These are phyloP conservation scores for Terebella lapidaria DNA, from an alignment of 2,888 invertebrate genomes.

Conservation along the genomic window DNA sequence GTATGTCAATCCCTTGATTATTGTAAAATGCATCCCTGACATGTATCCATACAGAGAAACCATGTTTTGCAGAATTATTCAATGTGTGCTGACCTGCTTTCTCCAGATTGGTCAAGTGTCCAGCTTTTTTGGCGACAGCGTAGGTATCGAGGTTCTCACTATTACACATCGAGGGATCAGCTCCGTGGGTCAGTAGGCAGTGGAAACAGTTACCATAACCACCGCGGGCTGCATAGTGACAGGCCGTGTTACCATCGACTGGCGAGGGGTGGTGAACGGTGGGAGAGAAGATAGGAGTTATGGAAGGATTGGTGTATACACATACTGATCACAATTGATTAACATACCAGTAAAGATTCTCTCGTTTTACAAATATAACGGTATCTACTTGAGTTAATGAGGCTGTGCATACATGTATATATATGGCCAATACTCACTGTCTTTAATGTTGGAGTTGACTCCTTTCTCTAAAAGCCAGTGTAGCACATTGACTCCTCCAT, in stretches of 20 bases:
- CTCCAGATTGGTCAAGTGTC: conserved; percentile 44
- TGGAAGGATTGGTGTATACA: no score
- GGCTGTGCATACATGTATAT: neutral
- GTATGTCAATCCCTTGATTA: no score
- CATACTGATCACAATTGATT: no score
- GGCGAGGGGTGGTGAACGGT: neutral
- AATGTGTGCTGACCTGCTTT: conserved; percentile 41
- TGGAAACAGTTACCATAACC: conserved; percentile 47
- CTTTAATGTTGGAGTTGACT: conserved; percentile 38
- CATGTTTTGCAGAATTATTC: no score
- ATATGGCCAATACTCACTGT: conserved; percentile 35
- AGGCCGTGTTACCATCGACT: conserved; percentile 41
- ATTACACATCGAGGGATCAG: conserved; percentile 35
- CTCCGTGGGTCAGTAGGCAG: conserved; percentile 47
- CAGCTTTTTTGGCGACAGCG: conserved; percentile 42
- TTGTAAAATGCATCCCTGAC: no score
- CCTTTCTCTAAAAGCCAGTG: conserved; percentile 50
- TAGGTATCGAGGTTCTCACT: conserved; percentile 37
- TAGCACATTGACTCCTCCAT: conserved; percentile 39
- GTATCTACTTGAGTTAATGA: no score
- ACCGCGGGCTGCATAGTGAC: conserved; percentile 43
- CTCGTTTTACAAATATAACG: no score
- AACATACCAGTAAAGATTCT: no score
- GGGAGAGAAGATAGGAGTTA: no score
- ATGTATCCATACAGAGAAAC: no score